These are phyloP conservation scores for Epistrophe grossulariae DNA, from an alignment of 2,888 invertebrate genomes.

Conservation along the genomic window DNA sequence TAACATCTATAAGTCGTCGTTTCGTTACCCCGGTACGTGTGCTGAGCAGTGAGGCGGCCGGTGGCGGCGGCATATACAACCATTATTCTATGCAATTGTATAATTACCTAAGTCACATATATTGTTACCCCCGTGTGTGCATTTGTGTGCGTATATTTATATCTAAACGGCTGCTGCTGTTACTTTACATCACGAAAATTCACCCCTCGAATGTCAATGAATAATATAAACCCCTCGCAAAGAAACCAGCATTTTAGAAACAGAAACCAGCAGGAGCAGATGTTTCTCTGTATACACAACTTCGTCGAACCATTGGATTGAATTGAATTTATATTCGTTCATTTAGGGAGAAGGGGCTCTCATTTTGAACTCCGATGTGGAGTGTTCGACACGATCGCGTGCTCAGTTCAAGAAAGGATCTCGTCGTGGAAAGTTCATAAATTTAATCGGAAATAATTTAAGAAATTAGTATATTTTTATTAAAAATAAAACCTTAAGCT, in stretches of 20 bases:
- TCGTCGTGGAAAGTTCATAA: constrained; percentile 50
- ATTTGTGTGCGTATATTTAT: constrained; percentile 43
- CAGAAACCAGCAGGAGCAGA: constrained; percentile 72
- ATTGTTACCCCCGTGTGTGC: constrained; percentile 25
- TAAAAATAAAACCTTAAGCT: neutral
- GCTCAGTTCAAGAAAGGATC: constrained; percentile 73
- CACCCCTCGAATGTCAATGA: constrained; percentile 60
- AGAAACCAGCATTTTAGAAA: constrained; percentile 63
- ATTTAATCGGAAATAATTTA: neutral
- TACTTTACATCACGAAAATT: constrained; percentile 55
- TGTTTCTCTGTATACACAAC: constrained; percentile 52
- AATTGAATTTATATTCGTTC: constrained; percentile 38
- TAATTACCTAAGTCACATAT: constrained; percentile 66
- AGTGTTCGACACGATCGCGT: constrained; percentile 64
- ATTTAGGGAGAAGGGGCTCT: constrained; percentile 38
- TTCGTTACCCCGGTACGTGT: constrained; percentile 27
- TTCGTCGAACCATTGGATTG: constrained; percentile 25
- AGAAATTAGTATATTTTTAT: constrained; percentile 2
- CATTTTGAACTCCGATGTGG: constrained; percentile 22
- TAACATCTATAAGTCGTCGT: constrained; percentile 24
- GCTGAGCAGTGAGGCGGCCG: neutral
- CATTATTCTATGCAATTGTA: constrained; percentile 56
- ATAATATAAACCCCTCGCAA: constrained; percentile 54
- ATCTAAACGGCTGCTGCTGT: constrained; percentile 72
- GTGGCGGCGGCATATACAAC: constrained; percentile 6